phyloP scores from a whole-genome alignment of 2,888 invertebrate species.

The Electrophaes corylata region DNA sequence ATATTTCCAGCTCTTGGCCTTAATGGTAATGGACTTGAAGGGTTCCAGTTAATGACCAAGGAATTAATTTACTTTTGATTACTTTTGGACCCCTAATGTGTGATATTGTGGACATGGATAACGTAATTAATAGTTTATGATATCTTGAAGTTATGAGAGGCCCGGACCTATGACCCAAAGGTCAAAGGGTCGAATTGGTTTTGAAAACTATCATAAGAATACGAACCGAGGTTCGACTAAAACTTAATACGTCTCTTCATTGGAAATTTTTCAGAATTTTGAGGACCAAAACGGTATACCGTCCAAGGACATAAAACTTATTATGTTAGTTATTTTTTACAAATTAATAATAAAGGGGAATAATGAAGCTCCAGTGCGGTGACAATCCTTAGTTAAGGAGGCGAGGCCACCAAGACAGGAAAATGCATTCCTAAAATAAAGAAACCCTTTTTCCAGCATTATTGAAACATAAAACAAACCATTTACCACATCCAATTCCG shows the following conservation, averaged over 20 bases:
- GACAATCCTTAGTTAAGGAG: too few species aligned
- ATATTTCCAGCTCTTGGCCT: slow-evolving; percentile 17
- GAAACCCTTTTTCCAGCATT: slow-evolving; percentile 10
- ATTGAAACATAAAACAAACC: slow-evolving; percentile 12
- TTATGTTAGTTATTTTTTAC: too few species aligned
- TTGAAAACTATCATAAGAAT: too few species aligned
- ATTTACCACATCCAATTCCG: slow-evolving; percentile 27
- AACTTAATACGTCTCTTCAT: too few species aligned
- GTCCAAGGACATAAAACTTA: too few species aligned
- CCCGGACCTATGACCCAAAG: background rate
- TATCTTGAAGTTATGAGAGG: background rate
- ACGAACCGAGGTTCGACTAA: too few species aligned
- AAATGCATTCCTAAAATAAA: background rate
- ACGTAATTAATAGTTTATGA: background rate
- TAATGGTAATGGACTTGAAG: slow-evolving; percentile 19
- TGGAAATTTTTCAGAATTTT: too few species aligned
- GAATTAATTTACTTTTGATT: slow-evolving; percentile 7
- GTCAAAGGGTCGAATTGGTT: background rate
- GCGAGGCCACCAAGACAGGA: too few species aligned
- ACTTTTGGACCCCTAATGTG: background rate
- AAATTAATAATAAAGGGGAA: too few species aligned
- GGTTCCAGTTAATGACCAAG: slow-evolving; percentile 5
- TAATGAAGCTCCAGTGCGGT: too few species aligned
- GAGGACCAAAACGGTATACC: too few species aligned
- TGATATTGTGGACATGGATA: background rate